Evolutionary conservation across 2,888 invertebrate species (phyloP), one percentile per base, ranked within the genome.

Genomic region (Eilema sororculum): DNA sequence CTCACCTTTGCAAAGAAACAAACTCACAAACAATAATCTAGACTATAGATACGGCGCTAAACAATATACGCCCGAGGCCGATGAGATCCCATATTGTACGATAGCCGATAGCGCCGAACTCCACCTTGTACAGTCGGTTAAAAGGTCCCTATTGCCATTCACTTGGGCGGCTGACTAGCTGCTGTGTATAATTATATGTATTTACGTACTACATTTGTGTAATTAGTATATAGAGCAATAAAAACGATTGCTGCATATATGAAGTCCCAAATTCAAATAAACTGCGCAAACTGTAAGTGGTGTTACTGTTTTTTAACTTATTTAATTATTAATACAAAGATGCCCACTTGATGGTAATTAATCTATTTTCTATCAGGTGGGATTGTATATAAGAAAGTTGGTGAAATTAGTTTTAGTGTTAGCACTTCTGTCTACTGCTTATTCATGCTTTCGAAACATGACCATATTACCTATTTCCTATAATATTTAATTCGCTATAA

Each of bases 61-160:
- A 87, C 87, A 86, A 85, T 84, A 82, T 83, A 83, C 75, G 87
- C 89, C 88, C 77, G 78, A 77, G 87, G 89, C 86, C 68, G 68
- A 73, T 76, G 73, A 80, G 85, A 87, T 87, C 85, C 83, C 83
- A 86, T 84, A 87, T 79, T 81, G 84, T 82, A 82, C 84, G 86
- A 89, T 90, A 86, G 80, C 76, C 81, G 81, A 82, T 82, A 81
- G 25, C 74, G 80, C 77, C 77, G 87, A 75, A 87, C 86, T 87
- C 83, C 83, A 85, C 87, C 89, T 87, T 81, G 77, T 81, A 72
- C 81, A 79, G 81, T 87, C 85, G 86, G 85, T 77, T 89, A 90
- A 90, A 90, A 88, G 90, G 89, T 88, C 84, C 61, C 85, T 89
- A 88, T 83, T 86, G 81, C 84, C 88, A 90, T 81, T 78, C 80